A percentile compares a stretch with the other conserved stretches of the same genome.
These are phyloP conservation scores for Morbakka virulenta DNA, from an alignment of 30 jellyfish, hydroid and myxozoan species.

Conservation along the genomic window DNA sequence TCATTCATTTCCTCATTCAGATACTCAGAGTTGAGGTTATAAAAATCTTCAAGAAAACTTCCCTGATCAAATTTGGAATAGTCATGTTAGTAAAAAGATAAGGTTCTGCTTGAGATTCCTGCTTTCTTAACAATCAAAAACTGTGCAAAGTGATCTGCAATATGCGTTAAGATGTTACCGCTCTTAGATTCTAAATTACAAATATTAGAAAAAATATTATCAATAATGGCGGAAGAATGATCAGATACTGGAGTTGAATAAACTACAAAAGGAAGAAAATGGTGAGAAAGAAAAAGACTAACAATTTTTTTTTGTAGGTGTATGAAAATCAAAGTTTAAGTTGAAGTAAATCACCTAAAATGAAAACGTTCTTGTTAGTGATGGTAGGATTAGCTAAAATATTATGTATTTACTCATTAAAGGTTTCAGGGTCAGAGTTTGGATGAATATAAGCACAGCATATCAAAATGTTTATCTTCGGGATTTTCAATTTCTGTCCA, in stretches of 20 bases:
- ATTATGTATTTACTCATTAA: background rate
- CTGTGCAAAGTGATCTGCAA: conserved; percentile 43
- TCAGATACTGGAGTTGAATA: conserved; percentile 51
- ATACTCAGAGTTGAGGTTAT: conserved; percentile 7
- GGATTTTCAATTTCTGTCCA: conserved; percentile 11
- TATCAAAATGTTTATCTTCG: conserved; percentile 14
- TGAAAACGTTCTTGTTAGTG: background rate
- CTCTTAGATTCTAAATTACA: conserved; percentile 25
- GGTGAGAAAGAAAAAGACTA: conserved; percentile 41
- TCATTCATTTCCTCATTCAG: background rate
- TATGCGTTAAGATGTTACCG: conserved; percentile 28
- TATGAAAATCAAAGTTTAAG: background rate
- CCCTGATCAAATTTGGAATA: conserved; percentile 17
- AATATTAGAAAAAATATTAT: conserved; percentile 43
- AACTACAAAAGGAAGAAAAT: conserved; percentile 33
- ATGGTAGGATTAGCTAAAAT: background rate
- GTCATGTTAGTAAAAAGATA: conserved; percentile 20
- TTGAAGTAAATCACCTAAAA: background rate
- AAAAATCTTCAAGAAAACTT: background rate
- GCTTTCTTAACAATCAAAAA: conserved; percentile 19
- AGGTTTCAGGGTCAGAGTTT: background rate
- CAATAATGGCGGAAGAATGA: conserved; percentile 47
- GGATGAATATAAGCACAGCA: conserved; percentile 29
- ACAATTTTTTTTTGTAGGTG: conserved; percentile 3
- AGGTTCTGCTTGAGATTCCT: conserved; percentile 7